phyloP scores from a whole-genome alignment of 2,888 invertebrate species.

The Athalia circularis region DNA sequence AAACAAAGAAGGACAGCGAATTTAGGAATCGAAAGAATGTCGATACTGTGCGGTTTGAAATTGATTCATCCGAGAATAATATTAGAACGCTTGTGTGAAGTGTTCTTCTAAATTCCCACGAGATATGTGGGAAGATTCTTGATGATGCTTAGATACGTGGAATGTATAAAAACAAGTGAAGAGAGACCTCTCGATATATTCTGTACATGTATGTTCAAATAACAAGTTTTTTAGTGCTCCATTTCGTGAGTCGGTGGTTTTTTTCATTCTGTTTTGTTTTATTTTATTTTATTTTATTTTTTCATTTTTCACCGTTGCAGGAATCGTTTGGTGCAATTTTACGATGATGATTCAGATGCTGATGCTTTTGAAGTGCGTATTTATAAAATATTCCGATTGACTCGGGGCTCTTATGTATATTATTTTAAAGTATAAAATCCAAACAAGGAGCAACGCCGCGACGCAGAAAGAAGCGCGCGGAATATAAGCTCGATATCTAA shows the following conservation, averaged over 20 bases:
- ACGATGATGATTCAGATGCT: not conserved
- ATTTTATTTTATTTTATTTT: not conserved
- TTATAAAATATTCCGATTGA: not conserved
- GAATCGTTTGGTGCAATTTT: not conserved
- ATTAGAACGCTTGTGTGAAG: not conserved
- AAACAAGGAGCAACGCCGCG: slow-evolving; percentile 21
- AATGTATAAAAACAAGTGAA: not conserved
- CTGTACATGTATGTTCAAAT: no score
- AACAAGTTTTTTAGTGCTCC: no score
- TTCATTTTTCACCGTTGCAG: not conserved
- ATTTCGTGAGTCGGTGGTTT: no score
- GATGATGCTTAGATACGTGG: not conserved
- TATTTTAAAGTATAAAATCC: not conserved
- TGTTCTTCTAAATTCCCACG: slow-evolving; percentile 24
- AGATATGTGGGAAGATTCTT: slow-evolving; percentile 20
- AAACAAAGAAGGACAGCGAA: not conserved
- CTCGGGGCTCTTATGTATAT: no score
- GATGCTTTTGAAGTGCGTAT: not conserved
- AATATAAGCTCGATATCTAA: slow-evolving; percentile 19
- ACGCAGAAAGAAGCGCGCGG: not conserved
- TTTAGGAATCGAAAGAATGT: not conserved
- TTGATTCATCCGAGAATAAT: not conserved
- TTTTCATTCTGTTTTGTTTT: no score
- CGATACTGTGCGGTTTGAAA: not conserved
- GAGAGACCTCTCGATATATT: no score